Evolutionary conservation across 2,113 vertebrate genomes (phyloP).

Genomic region (Camelus dromedarius): DNA sequence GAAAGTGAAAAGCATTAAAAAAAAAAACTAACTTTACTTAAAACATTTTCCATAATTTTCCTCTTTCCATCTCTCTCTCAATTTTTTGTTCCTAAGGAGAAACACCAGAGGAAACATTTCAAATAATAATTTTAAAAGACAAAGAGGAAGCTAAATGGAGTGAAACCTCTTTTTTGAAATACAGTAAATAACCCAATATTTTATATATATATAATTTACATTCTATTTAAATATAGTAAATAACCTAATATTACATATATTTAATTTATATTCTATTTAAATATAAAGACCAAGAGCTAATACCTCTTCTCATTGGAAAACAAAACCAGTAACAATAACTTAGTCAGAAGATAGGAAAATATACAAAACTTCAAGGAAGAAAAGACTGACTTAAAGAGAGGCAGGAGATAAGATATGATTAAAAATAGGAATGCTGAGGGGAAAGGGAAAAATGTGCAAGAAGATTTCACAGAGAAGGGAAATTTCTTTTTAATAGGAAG

Average conservation of each 20-base stretch:
- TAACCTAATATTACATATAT: not conserved
- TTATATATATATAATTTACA: not conserved
- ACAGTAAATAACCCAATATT: not conserved
- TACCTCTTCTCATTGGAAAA: not conserved
- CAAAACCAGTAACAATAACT: not conserved
- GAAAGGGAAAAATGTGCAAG: not conserved
- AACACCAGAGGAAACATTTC: slow-evolving; percentile 58
- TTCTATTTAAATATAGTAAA: not conserved
- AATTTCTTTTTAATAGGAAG: not conserved
- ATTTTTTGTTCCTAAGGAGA: slow-evolving; percentile 55
- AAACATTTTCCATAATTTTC: slow-evolving; percentile 61
- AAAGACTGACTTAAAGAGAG: not conserved
- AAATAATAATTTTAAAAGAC: slow-evolving; percentile 67
- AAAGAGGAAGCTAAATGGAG: slow-evolving; percentile 62
- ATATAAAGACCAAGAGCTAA: slow-evolving; percentile 18
- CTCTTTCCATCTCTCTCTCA: not conserved
- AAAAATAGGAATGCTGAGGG: not conserved
- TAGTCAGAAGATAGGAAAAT: not conserved
- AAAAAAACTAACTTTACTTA: slow-evolving; percentile 5
- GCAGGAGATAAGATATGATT: not conserved
- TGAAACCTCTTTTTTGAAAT: slow-evolving; percentile 9
- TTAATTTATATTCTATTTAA: not conserved
- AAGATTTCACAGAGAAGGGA: not conserved
- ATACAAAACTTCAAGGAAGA: slow-evolving; percentile 24
- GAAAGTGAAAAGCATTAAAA: slow-evolving; percentile 36